A percentile compares a stretch with the other conserved stretches of the same genome.
These are phyloP conservation scores for Noturus placidus DNA, from an alignment of 2,113 vertebrate species.

Conservation along the genomic window DNA sequence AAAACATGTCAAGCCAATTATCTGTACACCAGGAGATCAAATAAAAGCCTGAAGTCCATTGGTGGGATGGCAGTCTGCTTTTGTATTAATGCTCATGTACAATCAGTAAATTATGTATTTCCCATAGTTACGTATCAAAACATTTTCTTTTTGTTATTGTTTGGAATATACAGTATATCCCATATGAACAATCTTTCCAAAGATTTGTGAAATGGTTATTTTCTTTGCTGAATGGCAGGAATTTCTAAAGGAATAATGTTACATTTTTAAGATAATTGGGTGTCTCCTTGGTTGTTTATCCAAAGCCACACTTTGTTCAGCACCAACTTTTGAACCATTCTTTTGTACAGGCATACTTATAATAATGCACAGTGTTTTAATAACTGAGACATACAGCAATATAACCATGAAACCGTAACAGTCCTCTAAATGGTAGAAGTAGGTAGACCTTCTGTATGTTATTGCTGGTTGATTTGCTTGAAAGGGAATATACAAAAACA, in stretches of 20 bases:
- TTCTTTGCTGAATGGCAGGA: slow-evolving; percentile 25
- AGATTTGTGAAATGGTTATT: not conserved
- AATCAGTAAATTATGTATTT: not conserved
- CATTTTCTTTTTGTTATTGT: not conserved
- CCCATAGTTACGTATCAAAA: not conserved
- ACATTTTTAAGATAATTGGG: slow-evolving; percentile 37
- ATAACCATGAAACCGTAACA: not conserved
- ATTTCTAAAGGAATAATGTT: slow-evolving; percentile 27
- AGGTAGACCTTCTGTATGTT: not conserved
- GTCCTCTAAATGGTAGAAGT: not conserved
- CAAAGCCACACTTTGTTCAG: not conserved
- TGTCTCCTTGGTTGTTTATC: slow-evolving; percentile 39
- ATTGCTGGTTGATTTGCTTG: not conserved
- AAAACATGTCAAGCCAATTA: slow-evolving; percentile 31
- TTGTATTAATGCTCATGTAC: slow-evolving; percentile 19
- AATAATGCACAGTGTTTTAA: slow-evolving; percentile 6
- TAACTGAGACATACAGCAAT: not conserved
- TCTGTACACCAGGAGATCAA: slow-evolving; percentile 31
- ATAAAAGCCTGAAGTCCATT: not conserved
- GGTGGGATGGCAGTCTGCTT: slow-evolving; percentile 18
- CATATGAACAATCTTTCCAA: not conserved
- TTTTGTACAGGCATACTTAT: slow-evolving; percentile 22
- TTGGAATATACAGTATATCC: not conserved
- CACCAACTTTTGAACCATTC: slow-evolving; percentile 22
- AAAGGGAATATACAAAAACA: not conserved